A percentile compares a stretch with the other conserved stretches of the same genome.
Conservation (phyloP, 2,797 vertebrate species). For the Euphonia xanthogaster region DNA sequence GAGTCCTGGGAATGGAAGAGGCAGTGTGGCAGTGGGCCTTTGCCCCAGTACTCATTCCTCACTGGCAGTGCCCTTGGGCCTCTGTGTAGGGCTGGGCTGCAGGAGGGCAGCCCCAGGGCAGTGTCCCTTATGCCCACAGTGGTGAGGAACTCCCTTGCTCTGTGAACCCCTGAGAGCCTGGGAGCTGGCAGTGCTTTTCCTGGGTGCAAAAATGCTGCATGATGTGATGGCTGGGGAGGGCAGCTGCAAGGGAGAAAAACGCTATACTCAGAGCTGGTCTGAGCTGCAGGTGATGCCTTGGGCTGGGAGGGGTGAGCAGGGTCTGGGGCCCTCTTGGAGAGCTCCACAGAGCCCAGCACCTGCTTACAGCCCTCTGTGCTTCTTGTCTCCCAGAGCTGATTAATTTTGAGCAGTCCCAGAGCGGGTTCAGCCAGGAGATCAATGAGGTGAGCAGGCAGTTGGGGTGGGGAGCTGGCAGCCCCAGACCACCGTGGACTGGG, state of each 20-base stretch:
- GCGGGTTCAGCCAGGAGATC: fast-evolving
- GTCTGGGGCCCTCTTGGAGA: background rate
- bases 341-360: background rate
- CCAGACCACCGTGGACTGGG: background rate
- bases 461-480: background rate
- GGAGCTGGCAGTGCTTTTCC: background rate
- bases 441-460: background rate
- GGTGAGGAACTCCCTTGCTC: background rate
- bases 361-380: background rate
- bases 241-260: background rate
- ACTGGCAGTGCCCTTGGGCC: fast-evolving
- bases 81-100: background rate
- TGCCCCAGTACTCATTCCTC: background rate
- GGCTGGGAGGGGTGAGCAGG: background rate
- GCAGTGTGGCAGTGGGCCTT: fast-evolving
- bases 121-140: background rate
- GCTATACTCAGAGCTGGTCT: background rate
- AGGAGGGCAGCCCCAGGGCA: background rate
- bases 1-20: background rate
- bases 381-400: background rate
- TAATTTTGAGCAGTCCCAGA: background rate
- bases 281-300: background rate
- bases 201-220: background rate
- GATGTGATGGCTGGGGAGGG: background rate
- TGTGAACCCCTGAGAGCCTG: background rate